Conservation (phyloP, 2,797 vertebrate genomes). For the Gorsachius magnificus region DNA sequence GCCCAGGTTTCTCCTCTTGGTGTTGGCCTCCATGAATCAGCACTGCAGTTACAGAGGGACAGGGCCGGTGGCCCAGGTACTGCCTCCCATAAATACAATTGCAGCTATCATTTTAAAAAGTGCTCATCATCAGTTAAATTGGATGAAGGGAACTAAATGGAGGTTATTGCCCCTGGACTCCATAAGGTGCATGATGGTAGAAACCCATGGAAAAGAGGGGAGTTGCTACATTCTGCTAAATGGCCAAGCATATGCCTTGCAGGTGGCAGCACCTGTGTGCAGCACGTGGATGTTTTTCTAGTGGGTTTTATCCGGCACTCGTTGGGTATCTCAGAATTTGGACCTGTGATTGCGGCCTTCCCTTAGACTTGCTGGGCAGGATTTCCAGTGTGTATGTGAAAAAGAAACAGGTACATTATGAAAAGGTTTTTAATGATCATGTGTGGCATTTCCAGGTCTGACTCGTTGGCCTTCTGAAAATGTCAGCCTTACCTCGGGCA, state of each 20-base stretch:
- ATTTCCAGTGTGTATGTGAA: background rate
- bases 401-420: too few relatives aligned
- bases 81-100: background rate
- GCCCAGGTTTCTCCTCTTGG: background rate
- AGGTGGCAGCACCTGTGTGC: background rate
- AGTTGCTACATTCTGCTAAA: background rate
- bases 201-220: background rate
- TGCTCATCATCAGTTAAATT: background rate
- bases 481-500: background rate
- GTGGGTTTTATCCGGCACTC: background rate
- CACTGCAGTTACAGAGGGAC: background rate
- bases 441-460: background rate
- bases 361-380: background rate
- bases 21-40: background rate
- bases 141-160: background rate
- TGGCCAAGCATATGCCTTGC: background rate
- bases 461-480: background rate
- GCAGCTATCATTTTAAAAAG: background rate
- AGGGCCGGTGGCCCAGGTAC: background rate
- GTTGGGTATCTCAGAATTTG: background rate
- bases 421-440: background rate
- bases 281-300: background rate
- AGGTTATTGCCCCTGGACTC: background rate
- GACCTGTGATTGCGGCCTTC: background rate
- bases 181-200: fast-evolving